Base-by-base conservation (phyloP, 2,797 vertebrate species). In the Lacerta bilineata region DNA sequence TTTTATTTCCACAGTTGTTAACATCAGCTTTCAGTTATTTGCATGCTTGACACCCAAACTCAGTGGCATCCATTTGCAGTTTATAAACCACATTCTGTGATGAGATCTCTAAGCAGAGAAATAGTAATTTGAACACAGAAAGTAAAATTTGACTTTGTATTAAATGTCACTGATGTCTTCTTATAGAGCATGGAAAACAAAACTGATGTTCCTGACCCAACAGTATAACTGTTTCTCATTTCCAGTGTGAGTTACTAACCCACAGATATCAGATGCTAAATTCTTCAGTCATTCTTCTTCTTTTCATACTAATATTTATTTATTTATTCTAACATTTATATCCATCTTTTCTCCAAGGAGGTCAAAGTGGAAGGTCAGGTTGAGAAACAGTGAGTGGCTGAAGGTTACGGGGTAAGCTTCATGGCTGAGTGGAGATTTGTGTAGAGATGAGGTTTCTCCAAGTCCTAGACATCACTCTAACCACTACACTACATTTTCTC, bases 161-260 rank as follows among this genome's bases (percentile, higher is more conserved):
- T 33, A 33, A 33, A 33, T 33, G 33, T 33, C 33, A 33, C 33
- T 33, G 33, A 33, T 33, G 33, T 33, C 33, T 33, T 33, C 33
- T 33, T 33, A 33, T 33, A 33, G 33, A 33, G 33, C 33, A 33
- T 15, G 4, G 27, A 1, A 89, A 79, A 9, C 10, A 33, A 85
- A 91, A 88, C 1, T 1, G 6, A 18, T 20, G 68, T 3, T 20
- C 23, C 13, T 36, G 85, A 27, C 6, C 25, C 43, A 41, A 61
- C 2, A 11, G n/a, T 64, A 74, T 20, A 85, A 80, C 66, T 89
- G 80, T 77, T 86, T 29, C 88, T 36, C 50, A 4, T 55, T 79
- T 78, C n/a, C 43, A 61, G 18, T 9, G 25, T 11, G 15, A 36
- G 23, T 66, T 27, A 36, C 11, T 11, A 64, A 23, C 39, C 25